Percentiles rank a stretch among this genome's conserved stretches.
Conservation (phyloP, 1,140 invertebrate species). For the Aphidius gifuensis region DNA sequence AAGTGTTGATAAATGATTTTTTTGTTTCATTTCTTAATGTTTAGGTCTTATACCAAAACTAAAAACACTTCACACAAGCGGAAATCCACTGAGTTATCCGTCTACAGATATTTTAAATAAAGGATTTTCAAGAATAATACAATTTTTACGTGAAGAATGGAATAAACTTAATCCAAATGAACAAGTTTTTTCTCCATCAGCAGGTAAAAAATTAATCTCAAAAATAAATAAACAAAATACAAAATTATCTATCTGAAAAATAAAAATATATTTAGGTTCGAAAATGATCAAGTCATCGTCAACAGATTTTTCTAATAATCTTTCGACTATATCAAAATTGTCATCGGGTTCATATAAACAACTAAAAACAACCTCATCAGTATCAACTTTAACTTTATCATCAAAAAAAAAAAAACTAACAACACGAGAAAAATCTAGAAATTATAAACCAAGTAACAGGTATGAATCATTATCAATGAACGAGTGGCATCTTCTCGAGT, state of each 20-base stretch:
- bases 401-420: constrained; percentile 26
- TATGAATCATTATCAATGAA: constrained; percentile 24
- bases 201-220: constrained; percentile 20
- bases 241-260: constrained; percentile 4
- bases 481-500: constrained; percentile 4
- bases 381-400: not conserved
- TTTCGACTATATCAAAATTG: constrained; percentile 18
- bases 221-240: constrained; percentile 11
- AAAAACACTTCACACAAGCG: constrained; percentile 54
- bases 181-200: constrained; percentile 23
- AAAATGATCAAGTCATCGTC: constrained; percentile 35
- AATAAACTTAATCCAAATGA: constrained; percentile 41
- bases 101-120: constrained; percentile 49
- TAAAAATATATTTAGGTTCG: constrained; percentile 15
- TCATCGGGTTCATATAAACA: constrained; percentile 15
- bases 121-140: constrained; percentile 48
- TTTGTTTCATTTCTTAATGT: not conserved
- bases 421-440: constrained; percentile 28
- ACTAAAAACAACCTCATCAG: constrained; percentile 3
- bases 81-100: constrained; percentile 58
- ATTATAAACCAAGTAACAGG: constrained; percentile 43
- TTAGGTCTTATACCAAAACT: constrained; percentile 47
- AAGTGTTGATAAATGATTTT: not conserved
- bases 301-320: constrained; percentile 39
- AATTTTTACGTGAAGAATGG: constrained; percentile 54